A percentile compares a stretch with the other conserved stretches of the same genome.
Evolutionary conservation across 2,797 vertebrate genomes (phyloP).

Genomic region (Schizothorax lantsangensis): DNA sequence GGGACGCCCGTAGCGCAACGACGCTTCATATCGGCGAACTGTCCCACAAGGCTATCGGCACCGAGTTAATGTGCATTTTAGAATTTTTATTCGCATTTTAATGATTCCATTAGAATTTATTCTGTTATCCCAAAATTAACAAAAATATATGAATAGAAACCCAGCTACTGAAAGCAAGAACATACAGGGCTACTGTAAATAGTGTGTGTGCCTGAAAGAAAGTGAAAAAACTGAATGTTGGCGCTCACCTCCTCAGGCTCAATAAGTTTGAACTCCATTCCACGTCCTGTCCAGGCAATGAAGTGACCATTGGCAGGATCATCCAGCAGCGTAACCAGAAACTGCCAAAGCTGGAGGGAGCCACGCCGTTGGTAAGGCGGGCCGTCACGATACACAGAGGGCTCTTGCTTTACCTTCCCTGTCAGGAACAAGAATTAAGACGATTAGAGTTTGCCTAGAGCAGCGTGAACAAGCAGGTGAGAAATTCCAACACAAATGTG

Average conservation of each 20-base stretch:
- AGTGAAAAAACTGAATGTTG: not conserved
- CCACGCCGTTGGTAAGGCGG: slow-evolving; percentile 89
- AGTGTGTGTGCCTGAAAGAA: not conserved
- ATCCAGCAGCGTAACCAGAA: slow-evolving; percentile 90
- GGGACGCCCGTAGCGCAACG: not conserved
- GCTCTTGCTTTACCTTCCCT: slow-evolving; percentile 84
- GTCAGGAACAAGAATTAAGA: slow-evolving; percentile 32
- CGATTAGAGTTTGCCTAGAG: slow-evolving; percentile 48
- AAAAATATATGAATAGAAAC: not conserved
- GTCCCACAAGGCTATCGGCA: not conserved
- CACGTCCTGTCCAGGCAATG: slow-evolving; percentile 95
- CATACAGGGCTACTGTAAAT: not conserved
- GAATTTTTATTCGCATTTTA: not conserved
- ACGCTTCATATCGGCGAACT: too few species aligned
- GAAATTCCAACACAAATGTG: slow-evolving; percentile 65
- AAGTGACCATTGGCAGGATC: slow-evolving; percentile 95
- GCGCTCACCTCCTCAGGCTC: slow-evolving; percentile 91
- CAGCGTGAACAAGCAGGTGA: slow-evolving; percentile 58
- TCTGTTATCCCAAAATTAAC: not conserved
- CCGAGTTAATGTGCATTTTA: not conserved
- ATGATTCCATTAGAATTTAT: not conserved
- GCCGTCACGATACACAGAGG: slow-evolving; percentile 88
- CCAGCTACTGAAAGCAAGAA: not conserved
- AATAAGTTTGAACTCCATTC: slow-evolving; percentile 98
- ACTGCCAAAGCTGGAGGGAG: slow-evolving; percentile 90